Percentiles rank a stretch among this genome's conserved stretches.
These are phyloP conservation scores for Lepidochrysops patricia DNA, from an alignment of 2,888 invertebrate species.

Conservation along the genomic window DNA sequence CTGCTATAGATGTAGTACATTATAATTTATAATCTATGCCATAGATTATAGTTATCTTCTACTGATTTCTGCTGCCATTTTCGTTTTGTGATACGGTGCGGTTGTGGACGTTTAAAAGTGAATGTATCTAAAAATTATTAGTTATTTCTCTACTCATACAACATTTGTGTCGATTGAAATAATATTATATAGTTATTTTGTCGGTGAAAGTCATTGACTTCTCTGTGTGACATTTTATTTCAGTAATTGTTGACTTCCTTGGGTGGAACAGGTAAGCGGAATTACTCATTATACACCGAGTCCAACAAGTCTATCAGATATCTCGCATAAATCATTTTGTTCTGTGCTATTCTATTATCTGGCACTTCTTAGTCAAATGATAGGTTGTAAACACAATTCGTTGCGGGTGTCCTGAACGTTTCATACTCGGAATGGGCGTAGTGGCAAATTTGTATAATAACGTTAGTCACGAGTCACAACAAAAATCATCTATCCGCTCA, in stretches of 20 bases:
- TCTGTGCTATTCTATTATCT: not conserved
- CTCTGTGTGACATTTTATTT: constrained; percentile 35
- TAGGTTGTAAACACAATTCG: not conserved
- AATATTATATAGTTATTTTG: constrained; percentile 37
- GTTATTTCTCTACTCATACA: constrained; percentile 34
- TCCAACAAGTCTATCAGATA: constrained; percentile 29
- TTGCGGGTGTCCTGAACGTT: not conserved
- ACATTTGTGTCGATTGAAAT: constrained; percentile 37
- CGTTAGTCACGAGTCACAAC: constrained; percentile 7
- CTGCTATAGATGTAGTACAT: too few relatives aligned
- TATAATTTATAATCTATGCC: too few relatives aligned
- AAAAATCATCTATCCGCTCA: not conserved
- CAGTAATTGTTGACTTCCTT: constrained; percentile 56
- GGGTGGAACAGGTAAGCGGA: constrained; percentile 65
- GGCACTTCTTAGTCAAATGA: not conserved
- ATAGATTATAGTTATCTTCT: too few relatives aligned
- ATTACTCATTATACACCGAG: constrained; percentile 33
- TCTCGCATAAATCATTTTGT: constrained; percentile 5
- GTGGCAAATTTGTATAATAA: constrained; percentile 26
- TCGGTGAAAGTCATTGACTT: constrained; percentile 33
- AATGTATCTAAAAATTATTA: constrained; percentile 41
- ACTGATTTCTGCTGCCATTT: constrained; percentile 72
- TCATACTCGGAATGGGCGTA: constrained; percentile 57
- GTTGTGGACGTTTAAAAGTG: constrained; percentile 47
- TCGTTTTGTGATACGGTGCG: constrained; percentile 70